Evolutionary conservation across 2,888 invertebrate genomes (phyloP).

Genomic region (Melinaea marsaeus): DNA sequence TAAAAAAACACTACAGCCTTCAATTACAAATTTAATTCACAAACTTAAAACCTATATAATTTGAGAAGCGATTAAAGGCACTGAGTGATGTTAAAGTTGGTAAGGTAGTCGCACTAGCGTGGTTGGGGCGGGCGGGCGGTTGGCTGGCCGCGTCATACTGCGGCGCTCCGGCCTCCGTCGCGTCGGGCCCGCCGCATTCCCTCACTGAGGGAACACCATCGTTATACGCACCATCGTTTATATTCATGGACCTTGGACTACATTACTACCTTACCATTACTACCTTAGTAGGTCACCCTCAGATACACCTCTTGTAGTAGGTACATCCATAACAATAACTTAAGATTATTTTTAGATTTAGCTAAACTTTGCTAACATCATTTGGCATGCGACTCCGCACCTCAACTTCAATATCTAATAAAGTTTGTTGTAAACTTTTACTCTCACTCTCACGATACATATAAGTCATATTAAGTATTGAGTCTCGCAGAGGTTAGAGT

Average conservation of each 20-base stretch:
- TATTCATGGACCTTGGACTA: slow-evolving; percentile 71
- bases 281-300: background rate
- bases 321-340: too few relatives aligned
- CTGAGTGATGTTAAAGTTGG: slow-evolving; percentile 39
- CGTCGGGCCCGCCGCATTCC: slow-evolving; percentile 38
- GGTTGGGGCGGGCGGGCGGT: slow-evolving; percentile 52
- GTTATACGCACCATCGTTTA: slow-evolving; percentile 64
- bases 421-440: too few relatives aligned
- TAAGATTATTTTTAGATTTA: too few relatives aligned
- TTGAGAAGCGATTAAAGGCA: slow-evolving; percentile 51
- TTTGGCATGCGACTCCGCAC: too few relatives aligned
- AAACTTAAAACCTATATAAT: slow-evolving; percentile 37
- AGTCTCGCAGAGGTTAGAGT: too few relatives aligned
- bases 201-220: slow-evolving; percentile 41
- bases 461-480: too few relatives aligned
- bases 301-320: too few relatives aligned
- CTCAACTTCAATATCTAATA: too few relatives aligned
- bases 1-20: slow-evolving; percentile 19
- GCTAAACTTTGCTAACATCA: too few relatives aligned
- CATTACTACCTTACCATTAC: slow-evolving; percentile 42
- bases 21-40: slow-evolving; percentile 31
- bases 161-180: slow-evolving; percentile 44
- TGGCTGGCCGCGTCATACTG: slow-evolving; percentile 70
- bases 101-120: slow-evolving; percentile 31
- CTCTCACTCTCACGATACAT: too few relatives aligned